A percentile compares a stretch with the other conserved stretches of the same genome.
phyloP scores from a whole-genome alignment of 2,113 vertebrate genomes.

The Corythoichthys intestinalis region DNA sequence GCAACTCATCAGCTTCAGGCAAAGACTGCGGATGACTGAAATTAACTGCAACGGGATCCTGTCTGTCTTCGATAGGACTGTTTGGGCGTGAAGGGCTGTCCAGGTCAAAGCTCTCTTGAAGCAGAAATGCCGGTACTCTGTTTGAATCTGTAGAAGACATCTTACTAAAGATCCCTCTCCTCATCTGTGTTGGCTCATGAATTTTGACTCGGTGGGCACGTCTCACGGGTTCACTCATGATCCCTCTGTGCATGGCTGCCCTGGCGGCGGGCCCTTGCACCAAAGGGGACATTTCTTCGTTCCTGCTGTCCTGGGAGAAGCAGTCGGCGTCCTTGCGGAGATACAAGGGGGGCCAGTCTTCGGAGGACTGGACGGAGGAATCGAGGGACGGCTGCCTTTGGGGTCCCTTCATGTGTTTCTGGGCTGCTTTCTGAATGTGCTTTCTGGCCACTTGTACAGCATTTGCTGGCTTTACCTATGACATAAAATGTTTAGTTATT shows the following conservation, averaged over 20 bases:
- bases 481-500: slow-evolving; percentile 3
- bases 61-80: slow-evolving; percentile 65
- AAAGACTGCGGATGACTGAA: slow-evolving; percentile 26
- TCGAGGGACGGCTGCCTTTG: slow-evolving; percentile 87
- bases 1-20: slow-evolving; percentile 27
- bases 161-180: slow-evolving; percentile 69
- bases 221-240: slow-evolving; percentile 81
- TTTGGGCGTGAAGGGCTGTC: slow-evolving; percentile 45
- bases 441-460: slow-evolving; percentile 63
- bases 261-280: slow-evolving; percentile 47
- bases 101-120: slow-evolving; percentile 50
- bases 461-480: slow-evolving; percentile 69
- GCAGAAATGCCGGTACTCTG: slow-evolving; percentile 22
- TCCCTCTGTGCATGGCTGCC: slow-evolving; percentile 64
- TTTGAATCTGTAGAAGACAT: slow-evolving; percentile 76
- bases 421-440: slow-evolving; percentile 68
- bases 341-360: slow-evolving; percentile 63
- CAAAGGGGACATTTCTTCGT: slow-evolving; percentile 43
- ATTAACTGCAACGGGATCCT: slow-evolving; percentile 34
- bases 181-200: slow-evolving; percentile 67
- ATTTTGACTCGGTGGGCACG: slow-evolving; percentile 76
- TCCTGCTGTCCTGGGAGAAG: slow-evolving; percentile 66
- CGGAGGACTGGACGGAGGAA: slow-evolving; percentile 82
- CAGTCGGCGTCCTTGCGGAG: slow-evolving; percentile 75
- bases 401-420: slow-evolving; percentile 75